Evolutionary conservation across 2,113 vertebrate species (phyloP).

Genomic region (Phaetusa simplex): DNA sequence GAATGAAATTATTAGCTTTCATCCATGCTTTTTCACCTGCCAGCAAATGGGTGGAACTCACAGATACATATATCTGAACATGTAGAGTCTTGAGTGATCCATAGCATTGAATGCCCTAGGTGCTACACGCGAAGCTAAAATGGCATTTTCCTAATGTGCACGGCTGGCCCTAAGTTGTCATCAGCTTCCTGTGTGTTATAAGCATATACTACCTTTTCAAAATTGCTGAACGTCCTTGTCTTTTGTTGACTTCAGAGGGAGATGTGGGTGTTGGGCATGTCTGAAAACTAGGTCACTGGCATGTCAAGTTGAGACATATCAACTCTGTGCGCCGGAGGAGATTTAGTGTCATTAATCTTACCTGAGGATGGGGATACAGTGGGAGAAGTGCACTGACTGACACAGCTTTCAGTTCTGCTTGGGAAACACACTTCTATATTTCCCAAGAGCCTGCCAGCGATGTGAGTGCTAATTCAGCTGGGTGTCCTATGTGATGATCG

Average conservation of each 20-base stretch:
- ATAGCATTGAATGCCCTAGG: not conserved
- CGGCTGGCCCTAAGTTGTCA: not conserved
- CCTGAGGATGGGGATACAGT: not conserved
- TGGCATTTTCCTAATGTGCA: not conserved
- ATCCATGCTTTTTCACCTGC: not conserved
- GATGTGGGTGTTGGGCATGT: not conserved
- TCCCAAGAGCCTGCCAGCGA: not conserved
- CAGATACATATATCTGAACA: not conserved
- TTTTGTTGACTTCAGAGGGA: constrained; percentile 7
- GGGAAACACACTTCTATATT: not conserved
- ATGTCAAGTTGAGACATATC: constrained; percentile 48
- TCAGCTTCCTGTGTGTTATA: not conserved
- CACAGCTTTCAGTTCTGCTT: not conserved
- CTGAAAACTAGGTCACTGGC: constrained; percentile 45
- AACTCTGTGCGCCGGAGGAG: not conserved
- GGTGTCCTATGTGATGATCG: fast-evolving
- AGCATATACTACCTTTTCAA: not conserved
- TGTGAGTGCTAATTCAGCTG: not conserved
- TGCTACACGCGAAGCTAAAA: not conserved
- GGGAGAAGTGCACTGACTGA: not conserved
- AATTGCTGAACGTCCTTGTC: not conserved
- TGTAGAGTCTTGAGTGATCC: not conserved
- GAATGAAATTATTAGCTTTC: not conserved
- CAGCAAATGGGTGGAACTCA: not conserved
- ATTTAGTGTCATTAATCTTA: constrained; percentile 25